Conservation (phyloP, 2,888 invertebrate species). For the Macrophya alboannulata region DNA sequence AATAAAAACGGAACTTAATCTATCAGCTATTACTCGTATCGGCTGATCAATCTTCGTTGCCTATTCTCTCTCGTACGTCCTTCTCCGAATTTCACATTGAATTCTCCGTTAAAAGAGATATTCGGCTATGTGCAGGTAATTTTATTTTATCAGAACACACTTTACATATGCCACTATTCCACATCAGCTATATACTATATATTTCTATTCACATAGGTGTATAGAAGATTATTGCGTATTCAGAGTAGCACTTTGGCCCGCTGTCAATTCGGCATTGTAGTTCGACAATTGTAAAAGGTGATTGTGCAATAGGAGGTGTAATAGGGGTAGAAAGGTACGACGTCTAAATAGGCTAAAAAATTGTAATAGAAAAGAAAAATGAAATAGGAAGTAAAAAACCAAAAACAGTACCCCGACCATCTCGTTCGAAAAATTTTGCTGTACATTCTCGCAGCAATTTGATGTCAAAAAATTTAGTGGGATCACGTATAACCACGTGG, state of each 20-base stretch:
- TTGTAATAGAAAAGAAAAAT: background rate
- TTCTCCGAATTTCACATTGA: background rate
- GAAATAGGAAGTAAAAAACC: background rate
- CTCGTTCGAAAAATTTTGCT: background rate
- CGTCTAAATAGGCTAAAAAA: background rate
- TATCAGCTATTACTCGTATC: background rate
- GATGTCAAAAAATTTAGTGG: conserved; percentile 14
- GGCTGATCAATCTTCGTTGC: background rate
- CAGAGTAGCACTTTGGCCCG: conserved; percentile 47
- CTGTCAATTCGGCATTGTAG: conserved; percentile 48
- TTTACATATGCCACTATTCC: background rate
- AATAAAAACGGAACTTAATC: background rate
- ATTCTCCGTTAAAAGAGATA: background rate
- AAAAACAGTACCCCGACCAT: background rate
- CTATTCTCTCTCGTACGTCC: background rate
- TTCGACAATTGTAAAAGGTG: conserved; percentile 22
- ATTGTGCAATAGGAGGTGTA: conserved; percentile 21
- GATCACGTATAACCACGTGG: conserved; percentile 28
- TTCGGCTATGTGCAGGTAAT: background rate
- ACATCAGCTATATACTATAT: background rate
- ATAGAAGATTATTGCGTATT: conserved; percentile 49
- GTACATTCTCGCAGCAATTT: background rate
- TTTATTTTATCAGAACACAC: background rate
- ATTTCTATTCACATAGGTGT: conserved; percentile 32
- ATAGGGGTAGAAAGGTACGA: background rate